These are phyloP conservation scores for Meiosimyza decipiens DNA, from an alignment of 2,888 invertebrate species.

Conservation along the genomic window DNA sequence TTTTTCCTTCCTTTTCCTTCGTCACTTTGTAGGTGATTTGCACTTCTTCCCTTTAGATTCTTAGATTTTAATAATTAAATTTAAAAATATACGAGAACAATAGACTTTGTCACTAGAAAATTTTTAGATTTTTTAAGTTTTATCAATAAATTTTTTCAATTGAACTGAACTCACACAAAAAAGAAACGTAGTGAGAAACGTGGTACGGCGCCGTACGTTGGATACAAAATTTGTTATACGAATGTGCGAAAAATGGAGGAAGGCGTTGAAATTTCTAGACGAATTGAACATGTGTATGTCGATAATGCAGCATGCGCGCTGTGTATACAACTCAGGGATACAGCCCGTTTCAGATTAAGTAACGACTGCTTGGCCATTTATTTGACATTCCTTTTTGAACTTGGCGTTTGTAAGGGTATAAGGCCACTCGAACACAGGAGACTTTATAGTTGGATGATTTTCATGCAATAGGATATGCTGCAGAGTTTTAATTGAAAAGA, in stretches of 20 bases:
- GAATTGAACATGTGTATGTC: constrained; percentile 44
- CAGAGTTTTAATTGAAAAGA: too few species aligned
- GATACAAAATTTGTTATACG: constrained; percentile 45
- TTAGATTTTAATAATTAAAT: too few species aligned
- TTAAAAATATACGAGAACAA: background rate
- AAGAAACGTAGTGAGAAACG: constrained; percentile 41
- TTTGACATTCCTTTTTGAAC: background rate
- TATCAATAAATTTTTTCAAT: constrained; percentile 40
- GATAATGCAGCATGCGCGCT: constrained; percentile 30
- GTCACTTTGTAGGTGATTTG: background rate
- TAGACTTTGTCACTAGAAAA: background rate
- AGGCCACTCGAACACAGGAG: too few species aligned
- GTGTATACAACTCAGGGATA: background rate
- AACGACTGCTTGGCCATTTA: background rate
- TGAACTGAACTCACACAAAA: constrained; percentile 46
- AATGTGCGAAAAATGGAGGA: constrained; percentile 39
- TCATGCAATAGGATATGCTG: too few species aligned
- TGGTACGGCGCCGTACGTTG: constrained; percentile 43
- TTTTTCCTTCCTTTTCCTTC: constrained; percentile 1
- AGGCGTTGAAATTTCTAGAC: constrained; percentile 48
- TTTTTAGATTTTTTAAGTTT: constrained; percentile 31
- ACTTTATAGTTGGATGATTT: too few species aligned
- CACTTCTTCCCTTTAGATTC: constrained; percentile 14
- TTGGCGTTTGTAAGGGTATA: too few species aligned
- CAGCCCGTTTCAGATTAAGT: background rate